A percentile compares a stretch with the other conserved stretches of the same genome.
Conservation (phyloP, 2,113 vertebrate genomes). For the Gambusia holbrooki region DNA sequence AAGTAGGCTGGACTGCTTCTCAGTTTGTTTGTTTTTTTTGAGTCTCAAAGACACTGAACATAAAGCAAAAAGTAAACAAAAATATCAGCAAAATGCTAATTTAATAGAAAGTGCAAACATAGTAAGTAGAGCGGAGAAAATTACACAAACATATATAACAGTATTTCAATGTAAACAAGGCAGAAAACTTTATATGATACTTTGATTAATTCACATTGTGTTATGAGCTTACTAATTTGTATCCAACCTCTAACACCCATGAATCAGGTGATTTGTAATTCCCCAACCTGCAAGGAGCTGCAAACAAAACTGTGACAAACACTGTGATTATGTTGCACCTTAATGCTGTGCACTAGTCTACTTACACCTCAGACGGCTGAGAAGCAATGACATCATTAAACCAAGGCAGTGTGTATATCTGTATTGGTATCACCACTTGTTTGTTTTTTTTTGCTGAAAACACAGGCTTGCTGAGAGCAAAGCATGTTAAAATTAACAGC, state of each 20-base stretch:
- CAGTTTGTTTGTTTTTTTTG: constrained; percentile 8
- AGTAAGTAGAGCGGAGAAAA: too few relatives aligned
- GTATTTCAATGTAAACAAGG: background rate
- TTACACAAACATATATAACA: constrained; percentile 3
- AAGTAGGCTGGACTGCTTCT: constrained; percentile 23
- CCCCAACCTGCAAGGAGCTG: background rate
- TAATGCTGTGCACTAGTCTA: constrained; percentile 1
- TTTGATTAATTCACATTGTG: background rate
- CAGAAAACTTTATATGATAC: too few relatives aligned
- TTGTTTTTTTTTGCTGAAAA: background rate
- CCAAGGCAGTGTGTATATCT: background rate
- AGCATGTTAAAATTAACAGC: background rate
- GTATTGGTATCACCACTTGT: background rate
- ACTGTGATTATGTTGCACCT: background rate
- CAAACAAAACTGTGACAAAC: background rate
- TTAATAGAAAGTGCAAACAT: too few relatives aligned
- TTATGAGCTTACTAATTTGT: constrained; percentile 8
- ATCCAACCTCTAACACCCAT: background rate
- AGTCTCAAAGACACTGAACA: constrained; percentile 13
- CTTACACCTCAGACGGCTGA: background rate
- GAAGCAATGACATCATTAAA: constrained; percentile 1
- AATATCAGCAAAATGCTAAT: constrained; percentile 25
- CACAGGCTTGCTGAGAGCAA: background rate
- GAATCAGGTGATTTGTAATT: background rate
- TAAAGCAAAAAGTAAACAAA: constrained; percentile 23